Conservation (phyloP, 2,797 vertebrate species). For the Loriculus beryllinus region DNA sequence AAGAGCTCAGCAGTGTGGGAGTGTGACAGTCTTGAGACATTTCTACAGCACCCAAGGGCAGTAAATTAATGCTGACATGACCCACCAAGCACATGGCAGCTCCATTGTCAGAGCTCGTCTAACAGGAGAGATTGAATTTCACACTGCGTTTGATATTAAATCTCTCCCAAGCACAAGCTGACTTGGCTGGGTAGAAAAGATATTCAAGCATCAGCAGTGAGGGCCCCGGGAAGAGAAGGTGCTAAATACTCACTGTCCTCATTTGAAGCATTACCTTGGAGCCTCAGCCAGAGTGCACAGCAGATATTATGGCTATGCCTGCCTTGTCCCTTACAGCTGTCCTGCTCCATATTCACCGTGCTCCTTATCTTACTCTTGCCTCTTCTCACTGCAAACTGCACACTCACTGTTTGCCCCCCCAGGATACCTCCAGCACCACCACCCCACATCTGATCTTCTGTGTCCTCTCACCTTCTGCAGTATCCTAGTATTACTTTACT, state of each 20-base stretch:
- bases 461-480: not conserved
- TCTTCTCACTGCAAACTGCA: not conserved
- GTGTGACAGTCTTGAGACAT: constrained; percentile 60
- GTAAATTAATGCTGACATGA: constrained; percentile 70
- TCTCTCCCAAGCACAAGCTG: constrained; percentile 43
- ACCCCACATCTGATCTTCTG: not conserved
- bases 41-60: constrained; percentile 51
- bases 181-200: constrained; percentile 31
- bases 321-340: not conserved
- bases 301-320: not conserved
- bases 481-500: not conserved
- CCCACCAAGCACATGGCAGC: constrained; percentile 63
- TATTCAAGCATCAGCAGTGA: not conserved
- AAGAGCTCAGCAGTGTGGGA: constrained; percentile 29
- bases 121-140: constrained; percentile 70
- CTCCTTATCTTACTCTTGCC: not conserved
- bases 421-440: not conserved
- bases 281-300: not conserved
- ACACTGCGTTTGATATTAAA: constrained; percentile 57
- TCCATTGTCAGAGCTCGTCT: constrained; percentile 61
- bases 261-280: not conserved
- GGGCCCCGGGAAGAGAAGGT: not conserved
- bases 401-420: not conserved
- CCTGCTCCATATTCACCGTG: not conserved
- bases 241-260: not conserved